Evolutionary conservation across 2,888 invertebrate genomes (phyloP).

Genomic region (Hyalella azteca): DNA sequence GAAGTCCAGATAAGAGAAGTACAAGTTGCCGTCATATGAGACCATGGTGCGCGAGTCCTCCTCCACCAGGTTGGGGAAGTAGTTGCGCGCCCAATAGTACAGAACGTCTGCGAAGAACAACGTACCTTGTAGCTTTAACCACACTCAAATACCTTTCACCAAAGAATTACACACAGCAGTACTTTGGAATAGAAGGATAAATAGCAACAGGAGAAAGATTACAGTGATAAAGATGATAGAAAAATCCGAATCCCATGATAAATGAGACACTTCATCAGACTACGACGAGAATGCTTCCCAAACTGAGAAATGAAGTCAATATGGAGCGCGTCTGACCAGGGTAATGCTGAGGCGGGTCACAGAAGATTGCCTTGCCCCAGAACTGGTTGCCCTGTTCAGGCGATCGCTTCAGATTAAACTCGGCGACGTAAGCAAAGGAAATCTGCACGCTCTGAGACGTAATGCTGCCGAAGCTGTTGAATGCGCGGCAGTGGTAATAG

Average conservation of each 20-base stretch:
- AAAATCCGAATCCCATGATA: too few species aligned
- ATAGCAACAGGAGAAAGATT: too few species aligned
- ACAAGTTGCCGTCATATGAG: slow-evolving; percentile 89
- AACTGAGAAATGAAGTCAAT: too few species aligned
- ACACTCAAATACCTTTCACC: too few species aligned
- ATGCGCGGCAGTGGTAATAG: slow-evolving; percentile 87
- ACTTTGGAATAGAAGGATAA: too few species aligned
- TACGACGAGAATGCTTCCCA: too few species aligned
- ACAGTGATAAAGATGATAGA: too few species aligned
- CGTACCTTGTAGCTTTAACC: too few species aligned
- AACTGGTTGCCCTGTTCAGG: slow-evolving; percentile 85
- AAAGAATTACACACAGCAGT: too few species aligned
- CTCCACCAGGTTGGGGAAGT: slow-evolving; percentile 89
- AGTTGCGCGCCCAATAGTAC: slow-evolving; percentile 89
- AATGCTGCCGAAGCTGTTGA: slow-evolving; percentile 87
- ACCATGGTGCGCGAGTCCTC: slow-evolving; percentile 92
- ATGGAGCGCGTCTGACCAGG: slow-evolving; percentile 68
- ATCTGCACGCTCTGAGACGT: slow-evolving; percentile 85
- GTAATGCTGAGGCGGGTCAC: slow-evolving; percentile 91
- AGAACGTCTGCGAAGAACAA: slow-evolving; percentile 70
- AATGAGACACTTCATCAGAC: too few species aligned
- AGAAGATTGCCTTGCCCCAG: slow-evolving; percentile 91
- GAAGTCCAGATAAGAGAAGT: slow-evolving; percentile 90
- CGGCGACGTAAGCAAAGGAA: slow-evolving; percentile 86
- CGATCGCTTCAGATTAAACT: slow-evolving; percentile 86